These are phyloP conservation scores for Benthosema pterotum DNA, from an alignment of 2,797 vertebrate species.

Conservation along the genomic window DNA sequence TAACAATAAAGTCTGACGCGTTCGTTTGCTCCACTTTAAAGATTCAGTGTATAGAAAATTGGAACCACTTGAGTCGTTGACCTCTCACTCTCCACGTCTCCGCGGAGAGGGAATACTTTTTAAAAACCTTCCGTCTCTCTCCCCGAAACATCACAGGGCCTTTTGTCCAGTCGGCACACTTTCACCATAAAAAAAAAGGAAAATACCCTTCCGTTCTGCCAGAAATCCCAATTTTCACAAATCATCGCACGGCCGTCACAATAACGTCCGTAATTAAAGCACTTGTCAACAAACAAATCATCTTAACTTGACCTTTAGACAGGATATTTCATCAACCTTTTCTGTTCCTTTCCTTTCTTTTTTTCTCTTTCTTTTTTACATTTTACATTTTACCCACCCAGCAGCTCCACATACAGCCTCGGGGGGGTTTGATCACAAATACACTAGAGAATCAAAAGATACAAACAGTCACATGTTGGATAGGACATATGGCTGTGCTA, in stretches of 20 bases:
- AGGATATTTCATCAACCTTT: conserved; percentile 7
- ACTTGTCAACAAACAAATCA: conserved; percentile 40
- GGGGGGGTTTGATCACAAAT: too few species aligned
- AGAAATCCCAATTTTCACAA: conserved; percentile 14
- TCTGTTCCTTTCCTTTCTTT: background rate
- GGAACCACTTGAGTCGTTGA: too few species aligned
- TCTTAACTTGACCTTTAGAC: background rate
- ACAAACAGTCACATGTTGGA: too few species aligned
- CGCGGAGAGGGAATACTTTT: conserved; percentile 2
- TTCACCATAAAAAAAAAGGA: conserved; percentile 7
- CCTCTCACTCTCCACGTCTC: background rate
- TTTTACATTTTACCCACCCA: too few species aligned
- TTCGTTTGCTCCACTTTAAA: too few species aligned
- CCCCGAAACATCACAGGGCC: background rate
- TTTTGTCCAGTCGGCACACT: background rate
- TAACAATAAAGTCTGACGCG: too few species aligned
- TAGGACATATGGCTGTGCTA: too few species aligned
- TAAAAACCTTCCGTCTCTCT: conserved; percentile 17
- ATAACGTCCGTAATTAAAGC: conserved; percentile 33
- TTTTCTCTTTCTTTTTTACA: too few species aligned
- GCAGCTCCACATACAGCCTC: too few species aligned
- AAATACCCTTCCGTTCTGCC: background rate
- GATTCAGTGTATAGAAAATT: too few species aligned
- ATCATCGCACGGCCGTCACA: conserved; percentile 34
- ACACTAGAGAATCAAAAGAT: too few species aligned